These are phyloP conservation scores for Solea senegalensis DNA, from an alignment of 2,113 vertebrate species.

Conservation along the genomic window DNA sequence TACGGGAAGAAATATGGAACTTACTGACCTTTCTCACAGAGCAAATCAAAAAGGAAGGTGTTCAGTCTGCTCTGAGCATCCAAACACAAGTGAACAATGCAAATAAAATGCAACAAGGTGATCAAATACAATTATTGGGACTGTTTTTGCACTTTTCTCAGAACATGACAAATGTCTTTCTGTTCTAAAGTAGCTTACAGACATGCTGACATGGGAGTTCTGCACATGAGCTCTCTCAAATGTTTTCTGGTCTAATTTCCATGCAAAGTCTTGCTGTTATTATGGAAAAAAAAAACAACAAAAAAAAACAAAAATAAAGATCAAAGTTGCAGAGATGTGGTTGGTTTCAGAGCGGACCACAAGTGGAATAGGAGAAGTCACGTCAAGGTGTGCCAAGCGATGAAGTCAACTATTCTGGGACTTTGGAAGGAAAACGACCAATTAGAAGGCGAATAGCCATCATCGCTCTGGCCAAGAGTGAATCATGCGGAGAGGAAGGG, in stretches of 20 bases:
- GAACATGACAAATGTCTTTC: constrained; percentile 5
- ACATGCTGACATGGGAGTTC: constrained; percentile 41
- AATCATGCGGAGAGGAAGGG: constrained; percentile 20
- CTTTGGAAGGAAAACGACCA: constrained; percentile 56
- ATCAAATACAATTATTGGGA: no score
- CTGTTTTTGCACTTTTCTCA: no score
- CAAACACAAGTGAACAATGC: background rate
- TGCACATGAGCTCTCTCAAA: constrained; percentile 6
- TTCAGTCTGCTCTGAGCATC: background rate
- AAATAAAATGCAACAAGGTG: background rate
- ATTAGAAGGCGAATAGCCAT: constrained; percentile 52
- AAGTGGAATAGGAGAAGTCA: constrained; percentile 36
- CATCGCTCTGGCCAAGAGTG: constrained; percentile 33
- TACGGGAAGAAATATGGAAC: constrained; percentile 18
- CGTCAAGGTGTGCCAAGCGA: constrained; percentile 42
- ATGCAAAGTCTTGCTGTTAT: constrained; percentile 4
- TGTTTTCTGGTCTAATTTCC: constrained; percentile 17
- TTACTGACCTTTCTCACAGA: constrained; percentile 22
- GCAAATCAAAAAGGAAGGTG: constrained; percentile 17
- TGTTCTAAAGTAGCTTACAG: background rate
- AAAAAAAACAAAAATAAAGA: constrained; percentile 29
- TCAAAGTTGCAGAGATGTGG: constrained; percentile 50
- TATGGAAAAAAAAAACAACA: constrained; percentile 17
- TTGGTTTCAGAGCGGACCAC: constrained; percentile 41
- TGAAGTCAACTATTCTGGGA: constrained; percentile 59